Base-by-base conservation (phyloP, 2,888 invertebrate species). In the Argynnis bischoffii region DNA sequence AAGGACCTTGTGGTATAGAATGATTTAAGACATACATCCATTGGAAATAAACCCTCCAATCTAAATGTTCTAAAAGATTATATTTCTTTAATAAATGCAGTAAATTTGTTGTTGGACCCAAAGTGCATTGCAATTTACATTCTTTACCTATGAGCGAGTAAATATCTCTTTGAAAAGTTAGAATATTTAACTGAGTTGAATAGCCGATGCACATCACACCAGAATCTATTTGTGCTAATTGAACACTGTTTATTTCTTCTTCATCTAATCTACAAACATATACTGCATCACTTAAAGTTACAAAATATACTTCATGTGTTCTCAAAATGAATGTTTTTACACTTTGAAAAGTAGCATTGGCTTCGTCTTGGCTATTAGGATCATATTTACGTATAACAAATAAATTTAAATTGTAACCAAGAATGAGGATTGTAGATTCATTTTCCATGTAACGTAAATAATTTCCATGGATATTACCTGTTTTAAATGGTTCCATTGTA, bases 21-120 rank as follows among this genome's bases (percentile, higher is more conserved):
- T 81, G 84, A 21, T 82, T 80, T 0, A 87, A 63, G 0, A 81
- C 72, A 1, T 77, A 82, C 77, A 86, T 80, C 87, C 90, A 89
- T 57, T 87, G 82, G 6, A 84, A 81, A 21, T 86, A 87, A 0
- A 85, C 74, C 2, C 83, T 63, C 89, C 90, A 90, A 21, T 91
- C 87, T 1, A 91, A 60, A 1, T 78, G 77, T n/a, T 87, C 88
- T 0, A 91, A 50, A 31, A 90, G 82, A 47, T 87, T 84, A 59
- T 82, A 88, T 48, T 77, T 74, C 1, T 76, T 74, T 14, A 82
- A 63, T 3, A 75, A 72, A 48, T 84, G 79, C 0, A 82, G 66
- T 2, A 88, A 64, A 63, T 87, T 87, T 0, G 72, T 70, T 3
- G 78, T 72, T 0, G 76, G 72, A 13, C 79, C 79, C 0, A 89